Base-by-base conservation (phyloP, 1,140 invertebrate genomes). In the Trissolcus basalis region DNA sequence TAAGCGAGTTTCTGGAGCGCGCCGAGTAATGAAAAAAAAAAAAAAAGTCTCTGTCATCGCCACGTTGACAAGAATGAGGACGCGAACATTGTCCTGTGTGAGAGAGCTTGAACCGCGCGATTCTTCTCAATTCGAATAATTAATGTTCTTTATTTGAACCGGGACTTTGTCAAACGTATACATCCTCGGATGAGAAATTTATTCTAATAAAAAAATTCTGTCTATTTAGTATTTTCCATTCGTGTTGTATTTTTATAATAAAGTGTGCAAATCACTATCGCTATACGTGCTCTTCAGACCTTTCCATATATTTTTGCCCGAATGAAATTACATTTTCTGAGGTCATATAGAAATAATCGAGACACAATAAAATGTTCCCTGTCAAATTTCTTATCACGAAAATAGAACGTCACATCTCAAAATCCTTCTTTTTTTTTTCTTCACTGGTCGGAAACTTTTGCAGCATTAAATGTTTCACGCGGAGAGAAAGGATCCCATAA, bases 1-100 rank as follows among this genome's bases (percentile, higher is more conserved):
- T 61, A 55, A 50, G 67, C 45, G 56, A 70, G 50, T 63, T 71
- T 71, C 44, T 71, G 15, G 68, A 71, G 59, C 68, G 39, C 44
- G 47, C 45, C 68, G 68, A 71, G 68, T 71, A 61, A 63, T 71
- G 67, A 27, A 27, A 27, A 27, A 27, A 27, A 70, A 70, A 71
- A 69, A 48, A 63, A 70, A 70, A 48, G 16, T 49, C 27, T 54
- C 58, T 32, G 44, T 63, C 67, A 56, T 70, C 19, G 36, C 56
- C 35, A 27, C 19, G 19, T 27, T 36, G 50, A 12, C 33, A 70
- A 56, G 51, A 70, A 60, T 39, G 49, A 61, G 67, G 32, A 61
- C 58, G 45, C 44, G 67, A 61, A 50, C 50, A 55, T 61, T 56
- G 63, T 54, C 32, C 49, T 27, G 16, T 67, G 50, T 56, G 49